Evolutionary conservation across 2,888 invertebrate species (phyloP).

Genomic region (Lacanobia wlatinum): DNA sequence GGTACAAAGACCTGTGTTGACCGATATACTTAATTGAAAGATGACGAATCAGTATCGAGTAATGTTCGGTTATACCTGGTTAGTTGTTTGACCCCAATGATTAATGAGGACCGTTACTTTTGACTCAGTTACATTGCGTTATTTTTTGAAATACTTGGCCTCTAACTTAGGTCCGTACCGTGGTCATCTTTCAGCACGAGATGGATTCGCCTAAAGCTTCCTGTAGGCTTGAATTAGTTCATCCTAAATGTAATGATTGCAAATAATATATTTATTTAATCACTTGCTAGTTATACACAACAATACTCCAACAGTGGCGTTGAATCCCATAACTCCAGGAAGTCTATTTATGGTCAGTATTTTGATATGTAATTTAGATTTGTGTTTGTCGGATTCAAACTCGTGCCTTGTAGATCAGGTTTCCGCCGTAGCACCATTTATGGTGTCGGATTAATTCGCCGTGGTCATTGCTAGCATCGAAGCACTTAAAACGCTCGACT

Average conservation of each 20-base stretch:
- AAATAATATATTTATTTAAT: conserved; percentile 40
- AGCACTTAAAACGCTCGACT: conserved; percentile 62
- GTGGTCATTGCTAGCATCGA: conserved; percentile 76
- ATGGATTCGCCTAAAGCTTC: conserved; percentile 2
- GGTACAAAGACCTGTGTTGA: conserved; percentile 57
- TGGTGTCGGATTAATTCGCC: conserved; percentile 86
- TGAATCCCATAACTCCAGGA: conserved; percentile 82
- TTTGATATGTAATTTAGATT: conserved; percentile 88
- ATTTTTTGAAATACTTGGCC: conserved; percentile 81
- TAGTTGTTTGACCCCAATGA: conserved; percentile 86
- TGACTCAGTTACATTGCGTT: conserved; percentile 87
- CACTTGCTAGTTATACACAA: conserved; percentile 47
- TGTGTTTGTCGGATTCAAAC: conserved; percentile 76
- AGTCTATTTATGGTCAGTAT: conserved; percentile 87
- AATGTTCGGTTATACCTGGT: conserved; percentile 79
- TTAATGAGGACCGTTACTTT: conserved; percentile 88
- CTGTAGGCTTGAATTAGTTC: conserved; percentile 39
- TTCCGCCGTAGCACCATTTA: conserved; percentile 85
- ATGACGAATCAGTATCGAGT: conserved; percentile 84
- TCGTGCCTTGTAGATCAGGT: conserved; percentile 85
- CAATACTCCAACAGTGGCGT: conserved; percentile 66
- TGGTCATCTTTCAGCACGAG: not conserved
- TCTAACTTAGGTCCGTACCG: conserved; percentile 55
- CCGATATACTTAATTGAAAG: conserved; percentile 68
- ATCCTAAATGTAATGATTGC: conserved; percentile 23